Evolutionary conservation across 2,888 invertebrate genomes (phyloP), one percentile per base, ranked within the genome.

Genomic region (Eustalomyia histrio): DNA sequence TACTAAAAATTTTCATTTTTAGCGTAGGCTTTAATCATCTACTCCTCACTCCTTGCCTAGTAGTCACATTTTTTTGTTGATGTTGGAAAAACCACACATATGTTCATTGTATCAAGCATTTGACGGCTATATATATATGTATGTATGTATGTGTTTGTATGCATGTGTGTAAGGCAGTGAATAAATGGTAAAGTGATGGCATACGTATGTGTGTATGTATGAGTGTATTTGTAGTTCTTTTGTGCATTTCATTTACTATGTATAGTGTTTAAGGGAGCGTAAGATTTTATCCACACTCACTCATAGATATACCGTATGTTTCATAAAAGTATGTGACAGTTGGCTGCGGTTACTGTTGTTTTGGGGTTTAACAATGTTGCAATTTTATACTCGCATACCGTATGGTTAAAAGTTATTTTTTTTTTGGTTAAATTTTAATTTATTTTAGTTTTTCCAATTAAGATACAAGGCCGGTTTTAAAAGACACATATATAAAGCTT

Each of bases 321-420:
- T 12, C 64, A 69, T 68, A 71, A 64, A 65, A 69, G 8, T 29
- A 35, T 81, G 74, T 78, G 76, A 81, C 80, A 76, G 80, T 81
- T 76, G 76, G 69, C 68, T 81, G 71, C 10, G 82, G 79, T 72
- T 75, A 53, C 7, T 29, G 68, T 63, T 76, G 47, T 72, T 57
- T 76, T 57, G 24, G 39, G 53, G 43, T 43, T 64, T 60, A 68
- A 74, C 57, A 29, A 61, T 64, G 57, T 58, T 65, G 39, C 71
- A 39, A 7, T 50, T 53, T 57, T 29, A 14, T n/a, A 47, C n/a
- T 14, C n/a, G n/a, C n/a, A 47, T n/a, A 6, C 6, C n/a, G 43
- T 0, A 12, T 39, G 4, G 39, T 9, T 1, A 39, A 39, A 39
- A 12, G 2, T 3, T 39, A 39, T 39, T 14, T 14, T 55, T 57